These are phyloP conservation scores for Telmatherina bonti DNA, from an alignment of 2,797 vertebrate genomes.

Conservation along the genomic window DNA sequence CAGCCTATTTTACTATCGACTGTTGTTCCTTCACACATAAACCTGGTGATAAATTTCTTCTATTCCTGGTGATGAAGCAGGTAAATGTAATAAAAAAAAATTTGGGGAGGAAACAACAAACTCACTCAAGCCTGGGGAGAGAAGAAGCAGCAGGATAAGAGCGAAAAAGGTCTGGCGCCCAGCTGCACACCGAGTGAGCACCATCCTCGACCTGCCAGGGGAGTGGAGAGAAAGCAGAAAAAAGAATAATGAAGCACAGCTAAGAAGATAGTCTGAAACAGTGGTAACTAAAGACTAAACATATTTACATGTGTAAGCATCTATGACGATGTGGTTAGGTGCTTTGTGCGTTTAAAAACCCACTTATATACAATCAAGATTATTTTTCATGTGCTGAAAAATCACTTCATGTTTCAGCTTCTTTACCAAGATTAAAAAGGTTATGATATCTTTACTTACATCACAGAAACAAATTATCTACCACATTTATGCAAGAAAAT, in stretches of 20 bases:
- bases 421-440: too few relatives aligned
- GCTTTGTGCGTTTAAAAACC: background rate
- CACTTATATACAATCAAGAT: too few relatives aligned
- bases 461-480: too few relatives aligned
- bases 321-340: too few relatives aligned
- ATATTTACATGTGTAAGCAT: background rate
- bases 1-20: background rate
- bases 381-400: too few relatives aligned
- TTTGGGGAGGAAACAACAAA: slow-evolving; percentile 24
- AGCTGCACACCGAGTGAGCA: slow-evolving; percentile 45
- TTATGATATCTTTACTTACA: too few relatives aligned
- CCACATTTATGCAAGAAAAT: too few relatives aligned
- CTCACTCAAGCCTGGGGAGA: slow-evolving; percentile 72
- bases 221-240: slow-evolving; percentile 7
- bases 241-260: background rate
- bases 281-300: background rate
- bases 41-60: slow-evolving; percentile 18
- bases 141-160: slow-evolving; percentile 65
- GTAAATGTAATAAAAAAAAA: slow-evolving; percentile 9
- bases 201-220: slow-evolving; percentile 73
- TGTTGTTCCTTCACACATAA: slow-evolving; percentile 4
- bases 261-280: background rate
- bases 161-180: slow-evolving; percentile 51
- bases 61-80: background rate
- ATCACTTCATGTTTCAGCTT: too few relatives aligned